A percentile compares a stretch with the other conserved stretches of the same genome.
These are phyloP conservation scores for Thamnophis elegans DNA, from an alignment of 2,797 vertebrate species.

Conservation along the genomic window DNA sequence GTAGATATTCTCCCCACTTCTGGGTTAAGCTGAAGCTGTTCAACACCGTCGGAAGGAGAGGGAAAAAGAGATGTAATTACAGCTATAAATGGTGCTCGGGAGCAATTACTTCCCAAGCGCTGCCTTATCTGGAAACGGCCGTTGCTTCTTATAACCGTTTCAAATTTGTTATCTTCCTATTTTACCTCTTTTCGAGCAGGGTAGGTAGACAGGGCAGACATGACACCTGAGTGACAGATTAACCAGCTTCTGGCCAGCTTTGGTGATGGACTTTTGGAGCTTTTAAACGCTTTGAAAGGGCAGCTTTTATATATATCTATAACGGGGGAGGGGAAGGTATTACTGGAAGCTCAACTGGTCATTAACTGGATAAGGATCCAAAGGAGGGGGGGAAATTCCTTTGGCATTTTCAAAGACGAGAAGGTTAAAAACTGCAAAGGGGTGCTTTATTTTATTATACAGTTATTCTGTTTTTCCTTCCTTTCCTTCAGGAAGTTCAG, in stretches of 20 bases:
- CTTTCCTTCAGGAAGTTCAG: neutral
- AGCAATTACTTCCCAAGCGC: neutral
- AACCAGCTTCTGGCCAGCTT: conserved; percentile 1
- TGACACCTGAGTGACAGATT: conserved; percentile 13
- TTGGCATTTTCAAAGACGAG: neutral
- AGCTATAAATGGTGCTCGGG: neutral
- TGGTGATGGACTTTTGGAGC: neutral
- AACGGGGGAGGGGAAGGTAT: neutral
- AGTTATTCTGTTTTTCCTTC: neutral
- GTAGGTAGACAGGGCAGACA: neutral
- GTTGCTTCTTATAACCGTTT: neutral
- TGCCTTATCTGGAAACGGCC: conserved; percentile 5
- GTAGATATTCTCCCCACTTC: neutral
- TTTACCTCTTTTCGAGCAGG: conserved; percentile 1
- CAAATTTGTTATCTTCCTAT: conserved; percentile 28
- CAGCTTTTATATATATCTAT: conserved; percentile 5
- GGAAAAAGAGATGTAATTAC: neutral
- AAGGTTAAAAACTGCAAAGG: neutral
- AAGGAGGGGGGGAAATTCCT: neutral
- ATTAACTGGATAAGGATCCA: conserved; percentile 5
- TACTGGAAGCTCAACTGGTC: neutral
- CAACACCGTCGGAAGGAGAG: neutral
- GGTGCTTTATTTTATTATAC: neutral
- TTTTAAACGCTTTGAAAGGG: neutral
- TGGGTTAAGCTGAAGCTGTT: neutral